A percentile compares a stretch with the other conserved stretches of the same genome.
Evolutionary conservation across 2,113 vertebrate species (phyloP).

Genomic region (Rhodinocichla rosea): DNA sequence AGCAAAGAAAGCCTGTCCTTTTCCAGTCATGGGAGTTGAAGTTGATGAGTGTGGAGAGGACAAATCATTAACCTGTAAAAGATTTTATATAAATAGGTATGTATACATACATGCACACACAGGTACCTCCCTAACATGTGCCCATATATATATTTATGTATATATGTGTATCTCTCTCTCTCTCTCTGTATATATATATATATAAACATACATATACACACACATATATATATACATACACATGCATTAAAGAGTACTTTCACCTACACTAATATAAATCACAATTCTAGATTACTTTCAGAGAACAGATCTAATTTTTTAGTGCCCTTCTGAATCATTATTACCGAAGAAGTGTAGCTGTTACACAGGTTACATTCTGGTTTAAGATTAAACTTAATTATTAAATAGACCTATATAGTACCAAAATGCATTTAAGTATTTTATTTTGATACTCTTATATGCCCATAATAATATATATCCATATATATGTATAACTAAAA

Average conservation of each 20-base stretch:
- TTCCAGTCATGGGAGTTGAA: conserved; percentile 78
- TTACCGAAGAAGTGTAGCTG: background rate
- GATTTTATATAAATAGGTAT: background rate
- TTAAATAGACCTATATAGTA: background rate
- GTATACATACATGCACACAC: background rate
- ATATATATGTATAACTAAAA: background rate
- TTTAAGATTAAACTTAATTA: background rate
- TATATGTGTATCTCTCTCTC: background rate
- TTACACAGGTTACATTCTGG: background rate
- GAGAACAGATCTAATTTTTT: background rate
- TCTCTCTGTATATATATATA: no score
- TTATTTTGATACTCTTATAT: background rate
- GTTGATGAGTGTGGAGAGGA: conserved; percentile 74
- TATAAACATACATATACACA: no score
- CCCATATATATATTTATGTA: background rate
- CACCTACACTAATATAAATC: background rate
- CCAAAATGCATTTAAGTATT: background rate
- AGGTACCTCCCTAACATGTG: background rate
- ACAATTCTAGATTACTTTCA: background rate
- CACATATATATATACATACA: background rate
- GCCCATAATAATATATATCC: background rate
- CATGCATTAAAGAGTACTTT: background rate
- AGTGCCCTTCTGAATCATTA: background rate
- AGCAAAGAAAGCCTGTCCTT: conserved; percentile 75
- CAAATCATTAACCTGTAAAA: conserved; percentile 73